Percentiles rank a stretch among this genome's conserved stretches.
Evolutionary conservation across 1,140 invertebrate species (phyloP).

Genomic region (Neuroterus valhalla): DNA sequence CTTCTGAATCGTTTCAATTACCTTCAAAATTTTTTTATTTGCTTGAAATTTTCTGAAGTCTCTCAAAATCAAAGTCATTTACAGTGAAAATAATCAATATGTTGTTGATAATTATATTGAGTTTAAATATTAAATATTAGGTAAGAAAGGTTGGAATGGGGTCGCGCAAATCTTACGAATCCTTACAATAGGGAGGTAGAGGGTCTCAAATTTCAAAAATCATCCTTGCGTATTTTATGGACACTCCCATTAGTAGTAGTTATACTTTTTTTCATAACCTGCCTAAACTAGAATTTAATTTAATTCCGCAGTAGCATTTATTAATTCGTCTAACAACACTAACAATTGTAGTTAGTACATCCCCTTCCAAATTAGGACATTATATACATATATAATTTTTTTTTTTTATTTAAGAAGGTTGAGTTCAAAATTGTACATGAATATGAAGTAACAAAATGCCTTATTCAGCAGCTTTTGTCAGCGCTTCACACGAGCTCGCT

Average conservation of each 20-base stretch:
- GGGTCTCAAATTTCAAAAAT: too few relatives aligned
- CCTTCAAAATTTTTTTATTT: too few relatives aligned
- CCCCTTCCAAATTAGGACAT: conserved; percentile 48
- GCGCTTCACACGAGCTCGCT: conserved; percentile 72
- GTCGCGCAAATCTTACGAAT: too few relatives aligned
- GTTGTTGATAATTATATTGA: too few relatives aligned
- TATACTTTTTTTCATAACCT: conserved; percentile 10
- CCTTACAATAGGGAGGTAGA: too few relatives aligned
- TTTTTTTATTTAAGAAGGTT: conserved; percentile 34
- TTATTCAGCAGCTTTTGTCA: conserved; percentile 70
- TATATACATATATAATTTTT: conserved; percentile 35
- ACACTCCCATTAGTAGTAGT: not conserved
- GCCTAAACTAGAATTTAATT: not conserved
- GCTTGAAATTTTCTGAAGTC: too few relatives aligned
- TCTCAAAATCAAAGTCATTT: too few relatives aligned
- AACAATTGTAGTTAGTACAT: conserved; percentile 62
- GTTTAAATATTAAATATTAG: too few relatives aligned
- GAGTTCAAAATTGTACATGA: conserved; percentile 33
- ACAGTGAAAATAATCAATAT: too few relatives aligned
- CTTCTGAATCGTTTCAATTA: too few relatives aligned
- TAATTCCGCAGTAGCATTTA: conserved; percentile 35
- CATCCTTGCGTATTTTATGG: too few relatives aligned
- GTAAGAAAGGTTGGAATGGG: too few relatives aligned
- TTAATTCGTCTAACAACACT: conserved; percentile 72
- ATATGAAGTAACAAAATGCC: conserved; percentile 64